These are phyloP conservation scores for Pogona vitticeps DNA, from an alignment of 2,113 vertebrate genomes.

Conservation along the genomic window DNA sequence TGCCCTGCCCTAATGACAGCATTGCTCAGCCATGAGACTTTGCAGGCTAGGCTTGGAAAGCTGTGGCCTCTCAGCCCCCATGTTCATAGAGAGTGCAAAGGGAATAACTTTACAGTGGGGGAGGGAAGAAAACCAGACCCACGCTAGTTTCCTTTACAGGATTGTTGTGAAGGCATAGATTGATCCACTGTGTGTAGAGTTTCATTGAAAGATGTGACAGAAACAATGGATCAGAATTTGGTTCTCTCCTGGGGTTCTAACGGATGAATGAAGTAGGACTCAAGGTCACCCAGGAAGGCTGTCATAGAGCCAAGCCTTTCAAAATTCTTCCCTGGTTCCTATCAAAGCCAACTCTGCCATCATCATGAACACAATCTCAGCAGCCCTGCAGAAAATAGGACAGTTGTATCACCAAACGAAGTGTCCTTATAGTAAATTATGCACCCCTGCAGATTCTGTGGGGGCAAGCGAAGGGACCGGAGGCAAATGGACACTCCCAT, in stretches of 20 bases:
- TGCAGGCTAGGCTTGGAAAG: neutral
- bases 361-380: conserved; percentile 2
- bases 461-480: neutral
- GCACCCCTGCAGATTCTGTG: neutral
- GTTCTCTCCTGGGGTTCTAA: neutral
- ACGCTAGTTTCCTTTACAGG: no score
- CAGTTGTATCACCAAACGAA: neutral
- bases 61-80: neutral
- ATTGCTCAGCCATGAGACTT: neutral
- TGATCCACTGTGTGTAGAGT: neutral
- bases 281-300: neutral
- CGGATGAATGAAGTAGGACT: neutral
- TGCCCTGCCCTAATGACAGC: neutral
- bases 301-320: conserved; percentile 1
- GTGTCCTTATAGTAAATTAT: neutral
- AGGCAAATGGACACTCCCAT: neutral
- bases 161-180: neutral
- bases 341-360: conserved; percentile 1
- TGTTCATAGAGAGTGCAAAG: no score
- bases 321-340: conserved; percentile 6
- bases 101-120: no score
- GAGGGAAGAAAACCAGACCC: no score
- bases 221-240: neutral
- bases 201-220: neutral
- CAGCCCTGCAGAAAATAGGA: neutral